phyloP scores from a whole-genome alignment of 1,140 invertebrate species.

The Apolygus lucorum region DNA sequence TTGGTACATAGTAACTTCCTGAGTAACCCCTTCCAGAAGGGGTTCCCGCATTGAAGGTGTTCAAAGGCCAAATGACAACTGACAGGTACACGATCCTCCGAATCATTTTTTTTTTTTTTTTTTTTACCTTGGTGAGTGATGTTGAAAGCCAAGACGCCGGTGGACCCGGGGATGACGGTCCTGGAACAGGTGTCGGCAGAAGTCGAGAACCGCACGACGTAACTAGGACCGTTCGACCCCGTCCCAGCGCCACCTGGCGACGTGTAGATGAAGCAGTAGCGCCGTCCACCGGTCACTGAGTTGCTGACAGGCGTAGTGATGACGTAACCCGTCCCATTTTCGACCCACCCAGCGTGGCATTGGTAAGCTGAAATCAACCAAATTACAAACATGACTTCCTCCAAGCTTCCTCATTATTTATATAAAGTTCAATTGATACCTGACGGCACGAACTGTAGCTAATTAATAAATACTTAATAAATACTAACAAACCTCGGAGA shows the following conservation, averaged over 20 bases:
- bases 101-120: background rate
- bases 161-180: constrained; percentile 35
- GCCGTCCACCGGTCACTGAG: constrained; percentile 38
- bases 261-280: constrained; percentile 40
- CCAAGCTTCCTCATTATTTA: no score
- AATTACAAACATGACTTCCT: no score
- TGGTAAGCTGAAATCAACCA: constrained; percentile 40
- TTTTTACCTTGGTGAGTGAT: constrained; percentile 39
- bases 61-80: no score
- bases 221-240: constrained; percentile 22
- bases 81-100: background rate
- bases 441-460: no score
- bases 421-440: no score
- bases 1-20: no score
- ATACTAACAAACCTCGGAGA: no score
- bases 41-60: no score
- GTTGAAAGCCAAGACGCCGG: constrained; percentile 40
- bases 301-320: constrained; percentile 42
- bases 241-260: constrained; percentile 30
- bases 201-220: constrained; percentile 37
- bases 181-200: constrained; percentile 39
- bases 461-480: no score
- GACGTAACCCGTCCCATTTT: constrained; percentile 42
- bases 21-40: no score
- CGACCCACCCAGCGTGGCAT: constrained; percentile 46